Conservation (phyloP, 2,888 invertebrate genomes). For the Rutpela maculata region DNA sequence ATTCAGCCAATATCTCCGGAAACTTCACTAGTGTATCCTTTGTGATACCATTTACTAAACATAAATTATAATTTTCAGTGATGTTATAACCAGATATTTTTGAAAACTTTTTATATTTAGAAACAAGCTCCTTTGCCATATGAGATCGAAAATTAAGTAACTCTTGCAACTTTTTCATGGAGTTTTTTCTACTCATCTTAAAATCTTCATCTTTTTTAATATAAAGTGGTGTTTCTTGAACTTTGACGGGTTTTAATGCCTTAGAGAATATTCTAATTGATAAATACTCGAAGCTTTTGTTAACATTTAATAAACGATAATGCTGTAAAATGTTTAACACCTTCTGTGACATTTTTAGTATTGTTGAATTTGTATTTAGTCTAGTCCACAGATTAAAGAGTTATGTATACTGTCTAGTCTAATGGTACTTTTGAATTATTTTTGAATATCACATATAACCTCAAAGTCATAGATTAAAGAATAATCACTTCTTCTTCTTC, state of each 20-base stretch:
- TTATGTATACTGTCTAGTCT: too few species aligned
- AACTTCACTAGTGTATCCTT: conserved; percentile 59
- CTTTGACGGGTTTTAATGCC: not conserved
- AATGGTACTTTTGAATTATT: too few species aligned
- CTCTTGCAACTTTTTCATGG: conserved; percentile 51
- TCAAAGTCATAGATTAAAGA: too few species aligned
- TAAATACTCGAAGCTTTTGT: not conserved
- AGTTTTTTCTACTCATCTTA: conserved; percentile 43
- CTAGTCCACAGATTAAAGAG: too few species aligned
- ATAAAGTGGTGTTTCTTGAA: conserved; percentile 1
- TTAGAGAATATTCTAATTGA: not conserved
- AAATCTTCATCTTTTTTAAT: conserved; percentile 5
- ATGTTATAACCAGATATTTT: conserved; percentile 52
- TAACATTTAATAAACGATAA: not conserved
- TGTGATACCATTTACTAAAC: conserved; percentile 58
- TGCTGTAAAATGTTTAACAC: not conserved
- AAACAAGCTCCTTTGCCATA: conserved; percentile 59
- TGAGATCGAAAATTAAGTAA: conserved; percentile 50
- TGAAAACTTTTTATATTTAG: conserved; percentile 56
- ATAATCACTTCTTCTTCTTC: too few species aligned
- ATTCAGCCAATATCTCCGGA: conserved; percentile 64
- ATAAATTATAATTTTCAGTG: conserved; percentile 61
- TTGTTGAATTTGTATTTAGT: too few species aligned
- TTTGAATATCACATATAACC: too few species aligned
- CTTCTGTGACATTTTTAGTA: not conserved